Percentiles rank a stretch among this genome's conserved stretches.
Evolutionary conservation across 2,797 vertebrate species (phyloP).

Genomic region (Enteromius argenteus): DNA sequence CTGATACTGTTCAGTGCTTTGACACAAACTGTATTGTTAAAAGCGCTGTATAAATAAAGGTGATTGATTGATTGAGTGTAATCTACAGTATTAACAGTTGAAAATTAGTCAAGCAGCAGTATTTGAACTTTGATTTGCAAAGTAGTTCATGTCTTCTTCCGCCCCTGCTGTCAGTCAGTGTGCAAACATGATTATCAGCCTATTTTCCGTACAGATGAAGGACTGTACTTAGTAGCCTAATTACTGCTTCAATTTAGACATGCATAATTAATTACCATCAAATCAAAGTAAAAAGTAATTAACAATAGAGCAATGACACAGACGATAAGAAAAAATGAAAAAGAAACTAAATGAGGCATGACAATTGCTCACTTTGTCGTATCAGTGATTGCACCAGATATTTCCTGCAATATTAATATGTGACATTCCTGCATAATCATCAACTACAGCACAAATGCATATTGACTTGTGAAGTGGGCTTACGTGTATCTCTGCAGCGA

Average conservation of each 20-base stretch:
- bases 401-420: constrained; percentile 5
- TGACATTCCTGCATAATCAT: constrained; percentile 4
- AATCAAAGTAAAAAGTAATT: constrained; percentile 59
- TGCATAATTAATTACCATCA: constrained; percentile 57
- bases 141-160: constrained; percentile 25
- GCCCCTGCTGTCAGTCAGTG: constrained; percentile 51
- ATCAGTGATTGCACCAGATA: constrained; percentile 11
- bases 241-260: constrained; percentile 57
- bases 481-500: constrained; percentile 23
- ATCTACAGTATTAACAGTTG: background rate
- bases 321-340: constrained; percentile 31
- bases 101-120: background rate
- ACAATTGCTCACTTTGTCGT: constrained; percentile 16
- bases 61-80: too few species aligned
- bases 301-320: constrained; percentile 38
- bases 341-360: constrained; percentile 21
- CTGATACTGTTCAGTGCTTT: too few species aligned
- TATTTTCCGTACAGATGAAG: constrained; percentile 52
- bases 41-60: too few species aligned
- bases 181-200: constrained; percentile 61
- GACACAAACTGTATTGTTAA: too few species aligned
- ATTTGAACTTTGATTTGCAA: constrained; percentile 25
- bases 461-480: constrained; percentile 28
- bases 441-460: background rate
- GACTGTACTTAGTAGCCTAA: constrained; percentile 52